phyloP scores from a whole-genome alignment of 2,113 vertebrate species.

The Ptilonorhynchus violaceus region DNA sequence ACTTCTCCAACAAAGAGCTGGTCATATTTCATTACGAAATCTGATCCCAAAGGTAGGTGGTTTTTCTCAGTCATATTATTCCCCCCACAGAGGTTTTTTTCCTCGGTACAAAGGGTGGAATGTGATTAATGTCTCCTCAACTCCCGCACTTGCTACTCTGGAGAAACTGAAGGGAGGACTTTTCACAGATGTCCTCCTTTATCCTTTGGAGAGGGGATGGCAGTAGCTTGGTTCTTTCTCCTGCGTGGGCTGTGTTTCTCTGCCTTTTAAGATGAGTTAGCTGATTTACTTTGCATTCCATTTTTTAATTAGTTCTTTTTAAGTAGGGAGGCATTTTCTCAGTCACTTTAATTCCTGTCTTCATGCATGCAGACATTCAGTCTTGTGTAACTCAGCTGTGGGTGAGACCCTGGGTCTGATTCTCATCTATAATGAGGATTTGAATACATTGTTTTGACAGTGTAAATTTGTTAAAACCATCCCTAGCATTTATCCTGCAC shows the following conservation, averaged over 20 bases:
- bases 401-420: not conserved
- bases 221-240: not conserved
- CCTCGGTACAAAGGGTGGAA: slow-evolving; percentile 31
- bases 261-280: slow-evolving; percentile 8
- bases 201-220: not conserved
- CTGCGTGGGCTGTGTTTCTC: not conserved
- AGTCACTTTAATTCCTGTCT: slow-evolving; percentile 24
- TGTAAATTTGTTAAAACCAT: not conserved
- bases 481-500: not conserved
- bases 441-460: not conserved
- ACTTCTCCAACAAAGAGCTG: slow-evolving; percentile 49
- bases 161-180: not conserved
- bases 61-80: slow-evolving; percentile 40
- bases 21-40: slow-evolving; percentile 62
- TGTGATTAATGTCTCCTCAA: slow-evolving; percentile 49
- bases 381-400: too few species aligned
- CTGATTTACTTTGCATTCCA: slow-evolving; percentile 56
- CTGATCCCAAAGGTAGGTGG: slow-evolving; percentile 39
- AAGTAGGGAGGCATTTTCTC: not conserved
- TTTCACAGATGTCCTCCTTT: slow-evolving; percentile 2
- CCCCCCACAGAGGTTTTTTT: not conserved
- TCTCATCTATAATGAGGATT: not conserved
- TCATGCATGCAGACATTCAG: not conserved
- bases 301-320: slow-evolving; percentile 52
- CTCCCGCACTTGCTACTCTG: not conserved